These are phyloP conservation scores for Eupristina koningsbergeri DNA, from an alignment of 1,140 invertebrate genomes.

Conservation along the genomic window DNA sequence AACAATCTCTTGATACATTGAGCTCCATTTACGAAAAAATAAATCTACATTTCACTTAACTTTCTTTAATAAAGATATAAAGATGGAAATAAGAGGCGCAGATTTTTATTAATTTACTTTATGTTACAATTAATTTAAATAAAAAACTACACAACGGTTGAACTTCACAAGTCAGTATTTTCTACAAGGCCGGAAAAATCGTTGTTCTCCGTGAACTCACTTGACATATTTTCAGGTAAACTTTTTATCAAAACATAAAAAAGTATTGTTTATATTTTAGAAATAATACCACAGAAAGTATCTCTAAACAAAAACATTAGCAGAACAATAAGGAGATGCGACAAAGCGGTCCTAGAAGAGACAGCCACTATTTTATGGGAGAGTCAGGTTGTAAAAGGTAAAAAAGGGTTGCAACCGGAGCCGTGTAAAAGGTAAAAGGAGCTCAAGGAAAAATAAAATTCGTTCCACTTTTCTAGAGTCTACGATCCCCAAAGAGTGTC, in stretches of 20 bases:
- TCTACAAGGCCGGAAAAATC: neutral
- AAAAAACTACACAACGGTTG: too few species aligned
- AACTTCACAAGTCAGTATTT: neutral
- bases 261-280: too few species aligned
- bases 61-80: neutral
- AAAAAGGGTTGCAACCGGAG: conserved; percentile 21
- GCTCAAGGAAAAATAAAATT: conserved; percentile 14
- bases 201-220: neutral
- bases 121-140: too few species aligned
- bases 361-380: neutral
- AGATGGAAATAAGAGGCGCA: too few species aligned
- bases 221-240: neutral
- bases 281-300: neutral
- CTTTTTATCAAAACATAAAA: neutral
- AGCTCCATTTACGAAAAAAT: neutral
- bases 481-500: neutral
- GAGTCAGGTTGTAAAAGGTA: neutral
- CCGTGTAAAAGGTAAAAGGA: neutral
- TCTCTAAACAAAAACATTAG: conserved; percentile 4
- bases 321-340: neutral
- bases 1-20: neutral
- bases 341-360: neutral
- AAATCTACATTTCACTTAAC: neutral
- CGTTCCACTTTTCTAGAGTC: conserved; percentile 38
- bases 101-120: too few species aligned